Evolutionary conservation across 2,113 vertebrate species (phyloP).

Genomic region (Chauna torquata): DNA sequence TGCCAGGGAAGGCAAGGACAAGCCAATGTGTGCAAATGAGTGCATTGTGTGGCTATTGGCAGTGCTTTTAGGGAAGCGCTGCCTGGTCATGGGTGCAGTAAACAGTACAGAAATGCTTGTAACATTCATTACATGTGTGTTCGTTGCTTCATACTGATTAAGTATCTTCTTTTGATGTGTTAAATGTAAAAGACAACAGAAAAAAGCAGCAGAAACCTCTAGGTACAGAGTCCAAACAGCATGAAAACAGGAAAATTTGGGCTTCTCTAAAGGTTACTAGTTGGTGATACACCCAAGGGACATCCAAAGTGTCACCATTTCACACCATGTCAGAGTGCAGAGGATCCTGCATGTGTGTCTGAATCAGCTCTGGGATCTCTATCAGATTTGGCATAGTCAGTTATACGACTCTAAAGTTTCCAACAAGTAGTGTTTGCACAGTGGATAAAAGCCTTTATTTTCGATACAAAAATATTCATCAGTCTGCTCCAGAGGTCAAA

Average conservation of each 20-base stretch:
- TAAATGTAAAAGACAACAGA: neutral
- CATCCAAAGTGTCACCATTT: neutral
- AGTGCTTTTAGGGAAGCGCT: neutral
- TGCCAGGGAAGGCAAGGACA: neutral
- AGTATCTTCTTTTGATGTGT: neutral
- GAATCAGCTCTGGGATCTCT: neutral
- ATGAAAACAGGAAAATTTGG: neutral
- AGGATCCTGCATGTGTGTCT: neutral
- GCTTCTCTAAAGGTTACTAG: neutral
- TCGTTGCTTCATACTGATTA: neutral
- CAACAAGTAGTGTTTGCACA: neutral
- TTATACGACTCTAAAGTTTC: neutral
- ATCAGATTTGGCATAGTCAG: neutral
- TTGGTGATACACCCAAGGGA: neutral
- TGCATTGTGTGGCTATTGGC: neutral
- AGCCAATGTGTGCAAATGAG: neutral
- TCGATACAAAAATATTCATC: neutral
- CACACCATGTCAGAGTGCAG: neutral
- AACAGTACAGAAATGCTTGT: neutral
- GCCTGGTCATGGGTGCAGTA: neutral
- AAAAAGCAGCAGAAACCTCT: neutral
- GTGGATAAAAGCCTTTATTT: neutral
- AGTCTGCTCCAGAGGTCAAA: slow-evolving; percentile 26
- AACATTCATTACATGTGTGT: neutral
- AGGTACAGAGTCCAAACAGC: neutral